Base-by-base conservation (phyloP, 2,113 vertebrate genomes). In the Pungitius pungitius region DNA sequence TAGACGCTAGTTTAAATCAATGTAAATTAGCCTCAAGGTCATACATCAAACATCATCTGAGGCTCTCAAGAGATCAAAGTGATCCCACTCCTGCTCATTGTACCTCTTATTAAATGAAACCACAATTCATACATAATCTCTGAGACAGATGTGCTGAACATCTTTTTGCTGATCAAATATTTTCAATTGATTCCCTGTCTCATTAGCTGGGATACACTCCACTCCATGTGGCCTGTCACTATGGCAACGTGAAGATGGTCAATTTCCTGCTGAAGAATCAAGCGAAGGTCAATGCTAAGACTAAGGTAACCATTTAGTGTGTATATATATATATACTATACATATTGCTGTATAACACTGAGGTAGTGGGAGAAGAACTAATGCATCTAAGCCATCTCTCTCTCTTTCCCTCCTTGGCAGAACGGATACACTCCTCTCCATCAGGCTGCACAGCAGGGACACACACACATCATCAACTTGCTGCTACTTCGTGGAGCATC, bases 221-320 rank as follows among this genome's bases (percentile, higher is more conserved):
- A 8, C 87, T 99, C 26, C 98, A 99, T 6, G 97, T 99, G 67
- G 97, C 96, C 90, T 97, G 96, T 94, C 97, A 99, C 93, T 99
- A 99, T 75, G 98, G 98, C 88, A 99, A 99, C 84, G 93, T 99
- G 77, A 99, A 98, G 92, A 95, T 98, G 62, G 97, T 98, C 18
- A 97, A 96, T 87, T 99, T 97, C 92, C 95, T 99, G 26, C 91
- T 99, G 82, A 96, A 98, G 77, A 95, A 98, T 65, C 95, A 96
- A 74, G 96, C 97, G 1, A 96, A 97, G 90, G 96, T 99, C 20
- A 98, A 99, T 6, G 93, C 95, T 84, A 99, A 98, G 92, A 99
- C 97, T 15, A 98, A 97, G 96, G 98, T 99, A 87, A 83, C 6
- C 3, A 0, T 61, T 51, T 4, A 5, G 3, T n/a, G 22, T n/a